Percentiles rank a stretch among this genome's conserved stretches.
Conservation (phyloP, 2,113 vertebrate species). For the Hippotragus niger region DNA sequence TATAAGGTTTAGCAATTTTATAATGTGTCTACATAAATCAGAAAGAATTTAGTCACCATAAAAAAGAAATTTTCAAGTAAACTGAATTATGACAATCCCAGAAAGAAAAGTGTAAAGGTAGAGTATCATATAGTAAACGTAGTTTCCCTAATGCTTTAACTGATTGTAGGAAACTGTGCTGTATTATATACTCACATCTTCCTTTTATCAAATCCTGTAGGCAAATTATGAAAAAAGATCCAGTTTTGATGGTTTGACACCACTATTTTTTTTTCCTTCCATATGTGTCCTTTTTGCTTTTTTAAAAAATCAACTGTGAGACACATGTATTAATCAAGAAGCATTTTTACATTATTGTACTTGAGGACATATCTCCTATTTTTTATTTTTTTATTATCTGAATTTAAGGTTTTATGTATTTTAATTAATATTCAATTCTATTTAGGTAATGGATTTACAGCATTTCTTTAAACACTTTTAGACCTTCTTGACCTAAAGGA, state of each 20-base stretch:
- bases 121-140: background rate
- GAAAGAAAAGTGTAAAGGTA: background rate
- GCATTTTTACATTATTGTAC: background rate
- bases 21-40: constrained; percentile 68
- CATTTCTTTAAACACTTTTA: background rate
- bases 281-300: background rate
- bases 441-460: background rate
- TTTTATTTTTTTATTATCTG: background rate
- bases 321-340: background rate
- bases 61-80: background rate
- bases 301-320: background rate
- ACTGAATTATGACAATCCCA: background rate
- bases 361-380: background rate
- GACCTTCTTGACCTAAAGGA: background rate
- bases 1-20: constrained; percentile 69
- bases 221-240: background rate
- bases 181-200: background rate
- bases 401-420: background rate
- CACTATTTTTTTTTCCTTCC: background rate
- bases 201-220: background rate
- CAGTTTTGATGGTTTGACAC: background rate
- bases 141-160: background rate
- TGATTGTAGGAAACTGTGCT: background rate
- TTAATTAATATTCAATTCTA: background rate
- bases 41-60: background rate